These are phyloP conservation scores for Cosmia pyralina DNA, from an alignment of 2,888 invertebrate genomes.

Conservation along the genomic window DNA sequence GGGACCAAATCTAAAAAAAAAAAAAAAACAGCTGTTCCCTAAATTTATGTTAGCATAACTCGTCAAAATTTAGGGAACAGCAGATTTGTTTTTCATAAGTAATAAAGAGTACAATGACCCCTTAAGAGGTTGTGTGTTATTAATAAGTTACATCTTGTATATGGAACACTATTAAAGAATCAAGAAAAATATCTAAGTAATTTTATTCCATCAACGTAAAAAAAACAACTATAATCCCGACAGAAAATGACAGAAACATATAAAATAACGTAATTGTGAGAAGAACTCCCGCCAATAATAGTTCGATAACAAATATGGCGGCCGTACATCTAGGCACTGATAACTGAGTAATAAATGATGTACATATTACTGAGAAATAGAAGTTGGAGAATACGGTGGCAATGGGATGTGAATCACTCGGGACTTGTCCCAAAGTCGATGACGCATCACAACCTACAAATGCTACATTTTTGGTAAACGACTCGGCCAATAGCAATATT, in stretches of 20 bases:
- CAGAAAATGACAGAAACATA: slow-evolving; percentile 19
- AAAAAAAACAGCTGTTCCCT: too few relatives aligned
- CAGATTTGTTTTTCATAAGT: too few relatives aligned
- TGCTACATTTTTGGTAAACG: too few relatives aligned
- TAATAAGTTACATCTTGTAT: neutral
- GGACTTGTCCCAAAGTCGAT: neutral
- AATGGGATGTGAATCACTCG: neutral
- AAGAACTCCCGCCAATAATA: slow-evolving; percentile 67
- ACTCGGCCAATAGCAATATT: too few relatives aligned
- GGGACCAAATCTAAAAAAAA: too few relatives aligned
- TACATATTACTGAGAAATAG: slow-evolving; percentile 72
- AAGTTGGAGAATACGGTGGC: slow-evolving; percentile 66
- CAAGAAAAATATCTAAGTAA: neutral
- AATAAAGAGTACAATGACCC: too few relatives aligned
- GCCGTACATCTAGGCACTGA: slow-evolving; percentile 70
- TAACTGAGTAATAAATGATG: slow-evolving; percentile 83
- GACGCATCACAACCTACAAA: neutral
- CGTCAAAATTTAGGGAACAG: too few relatives aligned
- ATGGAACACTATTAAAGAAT: neutral
- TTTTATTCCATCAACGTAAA: neutral
- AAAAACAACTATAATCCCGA: slow-evolving; percentile 11
- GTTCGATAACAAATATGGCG: slow-evolving; percentile 72
- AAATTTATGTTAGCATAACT: too few relatives aligned
- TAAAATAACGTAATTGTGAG: slow-evolving; percentile 53
- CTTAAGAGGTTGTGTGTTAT: too few relatives aligned